Evolutionary conservation across 2,797 vertebrate species (phyloP), one percentile per base, ranked within the genome.

Genomic region (Notoglanidium macrostoma): DNA sequence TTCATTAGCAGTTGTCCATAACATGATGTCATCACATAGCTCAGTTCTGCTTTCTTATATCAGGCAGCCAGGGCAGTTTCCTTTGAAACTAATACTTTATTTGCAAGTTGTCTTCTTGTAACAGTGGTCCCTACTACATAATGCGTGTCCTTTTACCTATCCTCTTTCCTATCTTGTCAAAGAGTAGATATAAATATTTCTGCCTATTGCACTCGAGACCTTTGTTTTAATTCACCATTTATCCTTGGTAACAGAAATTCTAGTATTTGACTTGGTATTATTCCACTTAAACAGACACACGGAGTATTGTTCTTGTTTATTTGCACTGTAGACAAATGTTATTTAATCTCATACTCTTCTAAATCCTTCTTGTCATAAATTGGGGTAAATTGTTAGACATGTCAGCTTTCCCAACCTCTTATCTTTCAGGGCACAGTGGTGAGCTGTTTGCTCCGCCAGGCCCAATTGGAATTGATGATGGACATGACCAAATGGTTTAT

Each of bases 1-100:
- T 74, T 23, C 44, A 72, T 72, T 72, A 65, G 15, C 40, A 3
- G 57, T 86, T 65, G n/a, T 84, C 51, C 21, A 86, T 57, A 5
- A 74, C 5, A 35, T 61, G 23, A 19, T 3, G 19, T 49, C 57
- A 49, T 73, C 67, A 26, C 29, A 44, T 32, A 54, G 15, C 40
- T 54, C 17, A 11, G 5, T n/a, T 74, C 23, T 26, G 21, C 12
- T 12, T 49, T 11, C 11, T 29, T 76, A 29, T 29, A 54, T 54
- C 26, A 76, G 2, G 15, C 12, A 76, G 17, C 3, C 3, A 6
- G 15, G 1, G 9, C 21, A n/a, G 73, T 51, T 74, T 74, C 44
- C 23, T 78, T 29, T 78, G 44, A 11, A 17, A n/a, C 46, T 23
- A 79, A 21, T 78, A 51, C 15, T 32, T 76, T 51, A 73, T 78